These are phyloP conservation scores for Charina bottae DNA, from an alignment of 2,113 vertebrate species.

Conservation along the genomic window DNA sequence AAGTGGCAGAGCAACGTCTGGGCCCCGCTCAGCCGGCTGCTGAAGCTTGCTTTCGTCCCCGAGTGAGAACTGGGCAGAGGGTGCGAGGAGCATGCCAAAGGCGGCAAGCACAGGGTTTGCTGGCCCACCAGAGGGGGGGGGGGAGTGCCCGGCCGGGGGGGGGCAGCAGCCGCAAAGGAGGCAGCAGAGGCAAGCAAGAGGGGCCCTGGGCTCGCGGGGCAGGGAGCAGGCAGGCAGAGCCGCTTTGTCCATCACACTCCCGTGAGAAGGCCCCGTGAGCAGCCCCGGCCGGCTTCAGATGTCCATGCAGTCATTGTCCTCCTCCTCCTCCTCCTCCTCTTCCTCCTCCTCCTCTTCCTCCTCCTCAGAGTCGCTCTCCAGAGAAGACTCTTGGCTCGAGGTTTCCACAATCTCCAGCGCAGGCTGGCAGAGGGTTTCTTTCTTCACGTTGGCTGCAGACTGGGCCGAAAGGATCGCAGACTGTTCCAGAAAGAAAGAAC, in stretches of 20 bases:
- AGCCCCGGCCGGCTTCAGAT: slow-evolving; percentile 73
- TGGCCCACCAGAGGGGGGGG: neutral
- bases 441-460: slow-evolving; percentile 96
- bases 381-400: slow-evolving; percentile 96
- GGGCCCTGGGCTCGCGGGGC: slow-evolving; percentile 21
- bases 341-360: slow-evolving; percentile 71
- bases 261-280: neutral
- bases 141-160: neutral
- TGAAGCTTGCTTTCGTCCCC: neutral
- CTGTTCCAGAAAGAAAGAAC: slow-evolving; percentile 73
- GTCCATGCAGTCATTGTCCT: slow-evolving; percentile 88
- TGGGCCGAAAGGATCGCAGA: slow-evolving; percentile 96
- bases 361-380: slow-evolving; percentile 96
- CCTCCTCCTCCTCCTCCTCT: neutral
- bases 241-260: neutral
- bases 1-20: slow-evolving; percentile 4
- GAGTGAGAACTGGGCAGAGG: neutral
- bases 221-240: slow-evolving; percentile 40
- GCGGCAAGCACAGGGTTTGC: neutral
- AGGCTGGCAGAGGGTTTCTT: slow-evolving; percentile 93
- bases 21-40: slow-evolving; percentile 35
- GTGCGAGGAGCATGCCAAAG: neutral
- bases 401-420: slow-evolving; percentile 96
- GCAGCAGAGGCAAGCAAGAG: slow-evolving; percentile 47
- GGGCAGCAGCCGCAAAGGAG: slow-evolving; percentile 49